phyloP scores from a whole-genome alignment of 2,797 vertebrate species.

The Phalanger gymnotis region DNA sequence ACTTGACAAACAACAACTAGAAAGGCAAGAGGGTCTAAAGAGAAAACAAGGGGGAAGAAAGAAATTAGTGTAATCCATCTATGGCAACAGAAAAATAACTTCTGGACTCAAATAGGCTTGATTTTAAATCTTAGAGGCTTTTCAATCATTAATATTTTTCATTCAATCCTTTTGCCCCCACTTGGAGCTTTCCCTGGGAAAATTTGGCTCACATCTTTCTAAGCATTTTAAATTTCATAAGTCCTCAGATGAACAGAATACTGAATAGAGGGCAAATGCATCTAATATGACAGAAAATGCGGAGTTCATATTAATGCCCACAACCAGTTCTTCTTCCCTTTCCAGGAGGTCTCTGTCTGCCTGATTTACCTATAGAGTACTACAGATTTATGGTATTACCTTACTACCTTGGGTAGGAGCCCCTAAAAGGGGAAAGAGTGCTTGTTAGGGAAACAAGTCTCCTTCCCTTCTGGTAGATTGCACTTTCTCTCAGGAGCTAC shows the following conservation, averaged over 20 bases:
- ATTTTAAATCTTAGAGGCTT: neutral
- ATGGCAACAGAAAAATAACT: neutral
- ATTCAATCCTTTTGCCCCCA: neutral
- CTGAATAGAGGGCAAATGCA: neutral
- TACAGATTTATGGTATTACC: neutral
- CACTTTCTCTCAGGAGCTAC: neutral
- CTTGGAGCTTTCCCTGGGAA: neutral
- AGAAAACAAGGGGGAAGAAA: neutral
- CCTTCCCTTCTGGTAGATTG: neutral
- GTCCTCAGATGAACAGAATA: neutral
- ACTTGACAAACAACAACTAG: neutral
- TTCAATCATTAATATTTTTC: neutral
- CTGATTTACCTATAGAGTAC: neutral
- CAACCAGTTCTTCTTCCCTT: neutral
- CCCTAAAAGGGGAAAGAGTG: neutral
- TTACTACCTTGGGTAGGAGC: neutral
- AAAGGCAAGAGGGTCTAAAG: neutral
- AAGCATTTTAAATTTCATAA: neutral
- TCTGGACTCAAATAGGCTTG: neutral
- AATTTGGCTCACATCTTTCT: neutral
- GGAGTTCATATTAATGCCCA: neutral
- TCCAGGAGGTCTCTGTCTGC: neutral
- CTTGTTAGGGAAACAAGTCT: neutral
- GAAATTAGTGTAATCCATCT: neutral
- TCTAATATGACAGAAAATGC: neutral